Conservation (phyloP, 1,140 invertebrate genomes). For the Cyclina sinensis region DNA sequence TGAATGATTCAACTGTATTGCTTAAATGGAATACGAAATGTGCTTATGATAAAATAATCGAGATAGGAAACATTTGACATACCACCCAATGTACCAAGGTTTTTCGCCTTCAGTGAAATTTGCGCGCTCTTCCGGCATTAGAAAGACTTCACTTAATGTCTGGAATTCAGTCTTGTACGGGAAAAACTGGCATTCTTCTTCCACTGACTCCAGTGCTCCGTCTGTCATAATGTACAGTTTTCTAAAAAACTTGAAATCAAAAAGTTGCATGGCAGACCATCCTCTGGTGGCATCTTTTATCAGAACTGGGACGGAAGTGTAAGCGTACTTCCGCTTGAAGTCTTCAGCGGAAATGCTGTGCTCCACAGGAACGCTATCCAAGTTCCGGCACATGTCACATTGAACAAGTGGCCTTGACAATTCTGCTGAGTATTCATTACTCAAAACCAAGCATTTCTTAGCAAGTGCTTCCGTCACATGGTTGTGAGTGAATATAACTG, state of each 20-base stretch:
- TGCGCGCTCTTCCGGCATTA: constrained; percentile 89
- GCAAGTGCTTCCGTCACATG: background rate
- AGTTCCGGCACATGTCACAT: constrained; percentile 91
- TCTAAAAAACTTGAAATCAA: constrained; percentile 94
- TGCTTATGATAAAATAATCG: too few species aligned
- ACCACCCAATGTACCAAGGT: constrained; percentile 97
- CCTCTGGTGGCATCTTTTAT: constrained; percentile 92
- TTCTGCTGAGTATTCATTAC: constrained; percentile 87
- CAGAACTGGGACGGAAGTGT: constrained; percentile 93
- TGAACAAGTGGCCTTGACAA: constrained; percentile 93
- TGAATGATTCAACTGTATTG: too few species aligned
- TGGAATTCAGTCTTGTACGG: constrained; percentile 95
- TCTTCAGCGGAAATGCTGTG: constrained; percentile 89
- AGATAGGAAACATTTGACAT: constrained; percentile 87
- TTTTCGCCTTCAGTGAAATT: constrained; percentile 89
- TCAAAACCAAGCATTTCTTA: background rate
- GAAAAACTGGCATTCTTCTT: constrained; percentile 94
- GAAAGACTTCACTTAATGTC: constrained; percentile 92
- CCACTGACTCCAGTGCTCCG: constrained; percentile 73
- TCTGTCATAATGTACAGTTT: constrained; percentile 89
- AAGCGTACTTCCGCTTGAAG: constrained; percentile 90
- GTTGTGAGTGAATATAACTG: background rate
- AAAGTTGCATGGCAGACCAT: constrained; percentile 92
- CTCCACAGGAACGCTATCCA: constrained; percentile 85
- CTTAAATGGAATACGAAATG: too few species aligned